Conservation (phyloP, 2,113 vertebrate genomes). For the Condylura cristata region DNA sequence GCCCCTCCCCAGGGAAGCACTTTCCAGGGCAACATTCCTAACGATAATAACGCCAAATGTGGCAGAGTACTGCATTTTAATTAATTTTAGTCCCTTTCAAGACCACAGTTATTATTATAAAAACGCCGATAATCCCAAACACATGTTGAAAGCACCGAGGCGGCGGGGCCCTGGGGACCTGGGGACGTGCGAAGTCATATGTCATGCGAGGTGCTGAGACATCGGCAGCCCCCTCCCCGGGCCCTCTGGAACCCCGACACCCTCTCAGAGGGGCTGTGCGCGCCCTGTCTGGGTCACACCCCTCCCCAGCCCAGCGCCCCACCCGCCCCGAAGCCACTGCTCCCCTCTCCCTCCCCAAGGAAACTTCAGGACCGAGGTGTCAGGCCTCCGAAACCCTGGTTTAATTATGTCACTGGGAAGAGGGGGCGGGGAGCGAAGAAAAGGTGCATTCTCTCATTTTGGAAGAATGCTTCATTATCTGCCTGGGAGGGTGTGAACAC, state of each 20-base stretch:
- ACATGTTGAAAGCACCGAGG: slow-evolving; percentile 63
- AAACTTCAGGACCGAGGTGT: neutral
- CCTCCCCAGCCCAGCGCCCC: neutral
- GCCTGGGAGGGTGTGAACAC: slow-evolving; percentile 68
- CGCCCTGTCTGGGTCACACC: neutral
- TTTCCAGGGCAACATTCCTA: neutral
- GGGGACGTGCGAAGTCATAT: slow-evolving; percentile 63
- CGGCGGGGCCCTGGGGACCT: slow-evolving; percentile 46
- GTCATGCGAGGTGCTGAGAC: slow-evolving; percentile 65
- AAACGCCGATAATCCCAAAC: slow-evolving; percentile 77
- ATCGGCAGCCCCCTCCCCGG: neutral
- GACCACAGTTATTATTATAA: slow-evolving; percentile 71
- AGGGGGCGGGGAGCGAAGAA: neutral
- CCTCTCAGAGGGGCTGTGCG: neutral
- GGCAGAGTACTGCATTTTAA: slow-evolving; percentile 67
- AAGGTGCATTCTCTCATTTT: slow-evolving; percentile 69
- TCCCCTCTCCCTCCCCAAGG: neutral
- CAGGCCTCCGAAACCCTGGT: slow-evolving; percentile 34
- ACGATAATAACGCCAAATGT: slow-evolving; percentile 28
- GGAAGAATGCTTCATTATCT: slow-evolving; percentile 80
- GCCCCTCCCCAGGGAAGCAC: neutral
- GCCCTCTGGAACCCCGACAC: neutral
- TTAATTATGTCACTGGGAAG: slow-evolving; percentile 70
- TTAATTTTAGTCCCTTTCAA: slow-evolving; percentile 73
- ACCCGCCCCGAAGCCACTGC: neutral